These are phyloP conservation scores for Hetaerina titia DNA, from an alignment of 2,888 invertebrate genomes.

Conservation along the genomic window DNA sequence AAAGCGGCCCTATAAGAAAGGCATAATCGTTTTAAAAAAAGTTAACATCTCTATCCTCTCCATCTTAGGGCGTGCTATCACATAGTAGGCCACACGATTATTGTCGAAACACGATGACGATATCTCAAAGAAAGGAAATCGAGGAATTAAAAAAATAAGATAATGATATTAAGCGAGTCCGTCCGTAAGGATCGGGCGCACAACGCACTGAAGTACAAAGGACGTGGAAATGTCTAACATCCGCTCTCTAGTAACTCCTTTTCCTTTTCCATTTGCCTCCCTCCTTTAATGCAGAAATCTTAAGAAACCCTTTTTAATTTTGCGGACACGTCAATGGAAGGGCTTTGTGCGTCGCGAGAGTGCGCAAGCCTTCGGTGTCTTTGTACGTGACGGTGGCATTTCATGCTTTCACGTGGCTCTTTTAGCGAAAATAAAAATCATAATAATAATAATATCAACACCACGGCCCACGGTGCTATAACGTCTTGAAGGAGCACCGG, in stretches of 20 bases:
- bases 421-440: not conserved
- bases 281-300: not conserved
- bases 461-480: not conserved
- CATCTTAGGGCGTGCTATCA: not conserved
- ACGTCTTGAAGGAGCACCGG: conserved; percentile 1
- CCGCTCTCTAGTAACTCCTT: conserved; percentile 34
- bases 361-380: not conserved
- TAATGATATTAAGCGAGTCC: conserved; percentile 51
- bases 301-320: conserved; percentile 27
- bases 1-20: not conserved
- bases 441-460: not conserved
- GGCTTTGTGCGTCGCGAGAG: not conserved
- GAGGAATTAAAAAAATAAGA: conserved; percentile 33
- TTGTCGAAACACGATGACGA: conserved; percentile 19
- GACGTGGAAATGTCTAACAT: conserved; percentile 2
- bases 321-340: conserved; percentile 55
- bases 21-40: conserved; percentile 30
- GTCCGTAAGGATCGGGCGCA: conserved; percentile 34
- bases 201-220: conserved; percentile 32
- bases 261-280: not conserved
- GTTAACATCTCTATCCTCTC: not conserved
- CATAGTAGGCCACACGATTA: not conserved
- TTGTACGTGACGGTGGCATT: conserved; percentile 23
- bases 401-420: conserved; percentile 31
- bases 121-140: not conserved